Conservation (phyloP, 2,797 vertebrate genomes). For the Danio jaintianensis region DNA sequence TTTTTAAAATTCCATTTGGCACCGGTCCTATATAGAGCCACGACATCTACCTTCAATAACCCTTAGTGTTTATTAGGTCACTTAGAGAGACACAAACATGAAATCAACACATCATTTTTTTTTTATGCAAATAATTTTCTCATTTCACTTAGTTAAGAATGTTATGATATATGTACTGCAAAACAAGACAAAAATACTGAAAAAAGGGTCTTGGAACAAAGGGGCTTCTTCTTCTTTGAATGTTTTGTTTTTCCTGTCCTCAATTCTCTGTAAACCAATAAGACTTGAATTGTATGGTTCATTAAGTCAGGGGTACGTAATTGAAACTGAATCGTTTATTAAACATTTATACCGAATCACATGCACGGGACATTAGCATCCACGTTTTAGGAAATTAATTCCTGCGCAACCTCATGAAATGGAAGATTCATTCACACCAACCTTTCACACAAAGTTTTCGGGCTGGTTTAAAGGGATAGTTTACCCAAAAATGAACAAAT, state of each 20-base stretch:
- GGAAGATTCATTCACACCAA: too few species aligned
- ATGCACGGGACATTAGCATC: background rate
- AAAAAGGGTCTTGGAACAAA: too few species aligned
- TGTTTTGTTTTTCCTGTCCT: too few species aligned
- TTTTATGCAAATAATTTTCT: background rate
- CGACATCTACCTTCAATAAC: background rate
- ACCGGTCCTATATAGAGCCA: background rate
- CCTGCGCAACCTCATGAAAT: too few species aligned
- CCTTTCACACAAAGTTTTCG: too few species aligned
- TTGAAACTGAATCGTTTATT: background rate
- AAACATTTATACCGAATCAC: background rate
- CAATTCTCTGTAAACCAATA: background rate
- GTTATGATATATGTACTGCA: too few species aligned
- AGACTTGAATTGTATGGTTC: background rate
- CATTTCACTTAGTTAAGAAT: too few species aligned
- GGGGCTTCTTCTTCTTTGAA: too few species aligned
- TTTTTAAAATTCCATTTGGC: constrained; percentile 36
- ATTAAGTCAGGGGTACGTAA: background rate
- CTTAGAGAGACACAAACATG: background rate
- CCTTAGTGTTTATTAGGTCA: background rate
- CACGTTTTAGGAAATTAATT: background rate
- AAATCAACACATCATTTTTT: background rate
- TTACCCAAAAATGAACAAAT: too few species aligned
- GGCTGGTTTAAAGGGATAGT: too few species aligned
- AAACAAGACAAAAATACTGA: too few species aligned